phyloP scores from a whole-genome alignment of 2,797 vertebrate species.

The Mareca strepera region DNA sequence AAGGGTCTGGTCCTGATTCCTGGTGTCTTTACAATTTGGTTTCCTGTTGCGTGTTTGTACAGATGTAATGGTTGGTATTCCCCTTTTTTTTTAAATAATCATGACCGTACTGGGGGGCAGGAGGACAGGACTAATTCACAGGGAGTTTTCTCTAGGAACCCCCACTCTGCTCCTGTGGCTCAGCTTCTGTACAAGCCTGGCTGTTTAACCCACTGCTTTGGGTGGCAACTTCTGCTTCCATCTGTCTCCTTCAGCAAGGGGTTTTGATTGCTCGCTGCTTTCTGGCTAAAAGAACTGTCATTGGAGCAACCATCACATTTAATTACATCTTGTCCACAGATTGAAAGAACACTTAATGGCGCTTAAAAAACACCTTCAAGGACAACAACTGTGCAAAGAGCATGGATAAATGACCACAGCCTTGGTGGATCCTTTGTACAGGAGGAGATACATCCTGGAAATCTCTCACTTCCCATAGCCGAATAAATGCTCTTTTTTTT shows the following conservation, averaged over 20 bases:
- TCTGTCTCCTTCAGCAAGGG: neutral
- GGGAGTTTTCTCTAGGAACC: neutral
- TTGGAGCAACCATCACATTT: neutral
- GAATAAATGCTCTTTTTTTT: neutral
- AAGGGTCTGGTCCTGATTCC: conserved; percentile 55
- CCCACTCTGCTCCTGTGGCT: neutral
- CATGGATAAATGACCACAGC: neutral
- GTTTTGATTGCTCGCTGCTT: neutral
- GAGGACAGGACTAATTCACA: neutral
- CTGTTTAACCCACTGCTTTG: neutral
- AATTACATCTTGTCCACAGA: conserved; percentile 3
- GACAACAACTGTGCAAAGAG: neutral
- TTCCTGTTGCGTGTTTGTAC: conserved; percentile 51
- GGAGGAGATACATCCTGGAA: neutral
- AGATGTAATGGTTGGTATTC: conserved; percentile 34
- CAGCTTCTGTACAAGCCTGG: neutral
- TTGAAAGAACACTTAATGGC: rapidly evolving
- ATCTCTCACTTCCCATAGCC: neutral
- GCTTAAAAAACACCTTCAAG: neutral
- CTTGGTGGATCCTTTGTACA: neutral
- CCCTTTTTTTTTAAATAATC: conserved; percentile 28
- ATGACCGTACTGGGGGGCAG: neutral
- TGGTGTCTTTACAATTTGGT: conserved; percentile 26
- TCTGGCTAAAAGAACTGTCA: neutral
- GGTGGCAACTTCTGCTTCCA: neutral